These are phyloP conservation scores for Platysternon megacephalum DNA, from an alignment of 2,113 vertebrate species.

Conservation along the genomic window DNA sequence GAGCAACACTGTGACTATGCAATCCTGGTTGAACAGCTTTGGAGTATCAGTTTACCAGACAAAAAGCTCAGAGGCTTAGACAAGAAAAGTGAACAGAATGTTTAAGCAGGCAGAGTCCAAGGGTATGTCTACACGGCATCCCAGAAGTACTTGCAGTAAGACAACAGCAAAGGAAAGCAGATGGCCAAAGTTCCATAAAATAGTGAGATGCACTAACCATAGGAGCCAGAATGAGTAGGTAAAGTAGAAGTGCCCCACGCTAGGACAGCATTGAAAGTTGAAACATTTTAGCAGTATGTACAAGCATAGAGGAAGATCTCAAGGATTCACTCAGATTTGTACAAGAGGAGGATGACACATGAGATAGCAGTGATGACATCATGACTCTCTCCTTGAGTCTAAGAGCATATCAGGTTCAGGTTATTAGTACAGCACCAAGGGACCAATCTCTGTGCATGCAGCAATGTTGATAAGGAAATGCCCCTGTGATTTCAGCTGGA, in stretches of 20 bases:
- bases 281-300: background rate
- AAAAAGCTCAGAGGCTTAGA: rapidly evolving
- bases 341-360: background rate
- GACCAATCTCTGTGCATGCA: background rate
- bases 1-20: background rate
- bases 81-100: background rate
- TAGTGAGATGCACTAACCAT: background rate
- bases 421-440: background rate
- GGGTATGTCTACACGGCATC: background rate
- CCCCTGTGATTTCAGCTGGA: background rate
- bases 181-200: background rate
- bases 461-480: background rate
- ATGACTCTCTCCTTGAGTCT: background rate
- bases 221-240: background rate
- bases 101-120: background rate
- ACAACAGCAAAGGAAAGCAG: background rate
- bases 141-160: background rate
- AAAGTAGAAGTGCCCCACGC: background rate
- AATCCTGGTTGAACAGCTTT: background rate
- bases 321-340: background rate
- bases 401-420: no score
- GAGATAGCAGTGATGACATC: background rate
- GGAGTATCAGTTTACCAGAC: background rate
- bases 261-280: background rate
- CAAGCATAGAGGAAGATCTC: background rate